Percentiles rank a stretch among this genome's conserved stretches.
phyloP scores from a whole-genome alignment of 2,888 invertebrate genomes.

The Epirrita christyi region DNA sequence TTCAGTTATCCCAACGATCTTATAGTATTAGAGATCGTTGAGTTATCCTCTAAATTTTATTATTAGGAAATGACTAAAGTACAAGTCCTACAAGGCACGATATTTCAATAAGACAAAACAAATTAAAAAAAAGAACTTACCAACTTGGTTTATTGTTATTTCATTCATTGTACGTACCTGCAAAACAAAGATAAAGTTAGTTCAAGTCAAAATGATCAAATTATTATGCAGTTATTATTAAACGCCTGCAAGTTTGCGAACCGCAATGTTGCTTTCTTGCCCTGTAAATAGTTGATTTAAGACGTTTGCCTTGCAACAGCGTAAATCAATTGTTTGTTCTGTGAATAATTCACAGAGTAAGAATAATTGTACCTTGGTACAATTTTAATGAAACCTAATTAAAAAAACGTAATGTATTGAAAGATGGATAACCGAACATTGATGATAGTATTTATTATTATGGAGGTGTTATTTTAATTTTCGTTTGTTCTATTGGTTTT shows the following conservation, averaged over 20 bases:
- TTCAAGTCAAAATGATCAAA: slow-evolving; percentile 7
- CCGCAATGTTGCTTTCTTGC: slow-evolving; percentile 43
- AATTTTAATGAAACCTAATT: no score
- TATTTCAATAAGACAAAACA: neutral
- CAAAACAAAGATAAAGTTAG: slow-evolving; percentile 25
- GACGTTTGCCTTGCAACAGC: slow-evolving; percentile 33
- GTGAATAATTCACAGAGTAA: neutral
- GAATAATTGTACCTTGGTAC: neutral
- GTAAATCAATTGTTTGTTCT: neutral
- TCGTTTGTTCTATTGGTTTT: no score
- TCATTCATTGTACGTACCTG: slow-evolving; percentile 15
- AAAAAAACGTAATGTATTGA: no score
- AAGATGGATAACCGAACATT: no score
- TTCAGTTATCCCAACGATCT: no score
- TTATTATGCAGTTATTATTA: neutral
- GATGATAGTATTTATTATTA: no score
- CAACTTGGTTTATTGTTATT: neutral
- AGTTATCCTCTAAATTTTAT: no score
- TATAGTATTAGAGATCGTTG: no score
- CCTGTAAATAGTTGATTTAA: slow-evolving; percentile 40
- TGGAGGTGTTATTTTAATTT: no score
- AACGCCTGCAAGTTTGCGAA: slow-evolving; percentile 47
- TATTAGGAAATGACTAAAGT: no score
- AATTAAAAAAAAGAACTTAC: slow-evolving; percentile 2
- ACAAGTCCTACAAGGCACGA: no score